phyloP scores from a whole-genome alignment of 2,888 invertebrate species.

The Archips xylosteana region DNA sequence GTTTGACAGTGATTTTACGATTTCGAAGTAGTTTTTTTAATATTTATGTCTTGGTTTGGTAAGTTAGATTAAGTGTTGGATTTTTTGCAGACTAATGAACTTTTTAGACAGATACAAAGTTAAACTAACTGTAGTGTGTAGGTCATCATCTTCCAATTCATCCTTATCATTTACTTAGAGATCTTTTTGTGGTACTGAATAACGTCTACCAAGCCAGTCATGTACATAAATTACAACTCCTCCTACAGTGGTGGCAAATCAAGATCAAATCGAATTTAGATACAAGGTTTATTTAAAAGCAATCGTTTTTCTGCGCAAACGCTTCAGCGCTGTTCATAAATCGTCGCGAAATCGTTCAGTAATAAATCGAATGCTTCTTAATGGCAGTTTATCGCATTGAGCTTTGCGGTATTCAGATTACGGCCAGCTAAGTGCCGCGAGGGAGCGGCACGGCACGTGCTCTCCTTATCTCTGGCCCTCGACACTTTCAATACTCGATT shows the following conservation, averaged over 20 bases:
- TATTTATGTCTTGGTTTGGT: background rate
- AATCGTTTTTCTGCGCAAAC: conserved; percentile 22
- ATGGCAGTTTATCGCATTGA: conserved; percentile 84
- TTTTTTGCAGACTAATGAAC: no score
- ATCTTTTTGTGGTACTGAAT: background rate
- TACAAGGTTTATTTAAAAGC: conserved; percentile 21
- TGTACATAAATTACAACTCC: background rate
- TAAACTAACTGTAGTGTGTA: no score
- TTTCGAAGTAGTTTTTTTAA: background rate
- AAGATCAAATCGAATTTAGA: conserved; percentile 10
- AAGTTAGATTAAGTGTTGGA: background rate
- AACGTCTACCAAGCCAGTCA: background rate
- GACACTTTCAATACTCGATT: conserved; percentile 85
- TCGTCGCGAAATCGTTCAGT: conserved; percentile 81
- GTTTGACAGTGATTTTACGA: background rate
- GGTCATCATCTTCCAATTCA: no score
- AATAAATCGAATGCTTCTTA: conserved; percentile 86
- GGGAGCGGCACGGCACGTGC: conserved; percentile 83
- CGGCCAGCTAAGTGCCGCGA: conserved; percentile 78
- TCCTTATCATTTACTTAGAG: no score
- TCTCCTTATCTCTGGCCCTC: conserved; percentile 79
- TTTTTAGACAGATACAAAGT: background rate
- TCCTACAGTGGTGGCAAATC: background rate
- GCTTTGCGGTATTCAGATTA: conserved; percentile 85
- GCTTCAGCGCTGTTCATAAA: conserved; percentile 56